Percentiles rank a stretch among this genome's conserved stretches.
These are phyloP conservation scores for Platycercus adscitus DNA, from an alignment of 2,113 vertebrate genomes.

Conservation along the genomic window DNA sequence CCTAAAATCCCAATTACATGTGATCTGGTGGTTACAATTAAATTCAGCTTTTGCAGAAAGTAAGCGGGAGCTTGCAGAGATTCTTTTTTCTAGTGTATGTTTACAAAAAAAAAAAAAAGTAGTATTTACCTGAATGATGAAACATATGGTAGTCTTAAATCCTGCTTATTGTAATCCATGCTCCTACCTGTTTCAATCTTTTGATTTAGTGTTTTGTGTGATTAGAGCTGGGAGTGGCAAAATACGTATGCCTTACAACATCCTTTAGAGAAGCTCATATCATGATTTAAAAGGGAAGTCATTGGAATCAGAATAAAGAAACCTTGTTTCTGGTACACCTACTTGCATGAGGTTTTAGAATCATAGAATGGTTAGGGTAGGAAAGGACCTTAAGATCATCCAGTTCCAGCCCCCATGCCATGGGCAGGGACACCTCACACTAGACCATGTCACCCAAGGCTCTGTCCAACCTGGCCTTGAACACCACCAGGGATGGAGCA, in stretches of 20 bases:
- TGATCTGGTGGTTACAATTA: neutral
- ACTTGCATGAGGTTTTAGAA: neutral
- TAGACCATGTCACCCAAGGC: no score
- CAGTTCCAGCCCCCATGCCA: no score
- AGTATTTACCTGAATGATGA: neutral
- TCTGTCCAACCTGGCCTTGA: no score
- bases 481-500: no score
- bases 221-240: neutral
- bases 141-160: accelerated
- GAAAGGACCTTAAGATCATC: no score
- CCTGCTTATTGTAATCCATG: neutral
- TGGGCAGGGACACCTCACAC: no score
- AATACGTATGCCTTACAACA: neutral
- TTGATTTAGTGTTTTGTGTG: neutral
- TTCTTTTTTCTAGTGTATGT: neutral
- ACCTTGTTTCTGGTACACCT: neutral
- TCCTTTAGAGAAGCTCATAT: neutral
- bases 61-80: neutral
- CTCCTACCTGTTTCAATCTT: neutral
- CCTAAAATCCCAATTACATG: accelerated
- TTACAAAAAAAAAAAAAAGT: neutral
- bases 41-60: neutral
- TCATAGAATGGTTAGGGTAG: no score
- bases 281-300: neutral
- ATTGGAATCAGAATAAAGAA: neutral